These are phyloP conservation scores for Etheostoma cragini DNA, from an alignment of 2,113 vertebrate species.

Conservation along the genomic window DNA sequence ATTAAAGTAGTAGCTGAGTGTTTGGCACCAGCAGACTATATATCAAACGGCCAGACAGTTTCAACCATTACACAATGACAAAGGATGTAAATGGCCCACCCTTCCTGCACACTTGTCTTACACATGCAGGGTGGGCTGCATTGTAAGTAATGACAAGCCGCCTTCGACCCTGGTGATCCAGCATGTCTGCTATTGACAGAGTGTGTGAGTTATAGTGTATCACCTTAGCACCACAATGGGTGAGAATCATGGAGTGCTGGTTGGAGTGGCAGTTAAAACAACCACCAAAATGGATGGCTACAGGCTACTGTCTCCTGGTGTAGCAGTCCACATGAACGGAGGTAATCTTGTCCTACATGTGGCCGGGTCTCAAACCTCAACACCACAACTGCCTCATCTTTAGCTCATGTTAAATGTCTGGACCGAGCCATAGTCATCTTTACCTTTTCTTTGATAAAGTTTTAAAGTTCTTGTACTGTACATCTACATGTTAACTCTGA, in stretches of 20 bases:
- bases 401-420: not conserved
- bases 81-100: constrained; percentile 42
- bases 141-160: constrained; percentile 49
- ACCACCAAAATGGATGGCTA: constrained; percentile 27
- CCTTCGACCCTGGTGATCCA: constrained; percentile 44
- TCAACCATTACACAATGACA: constrained; percentile 51
- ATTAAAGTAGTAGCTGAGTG: constrained; percentile 30
- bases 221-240: constrained; percentile 29
- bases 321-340: not conserved
- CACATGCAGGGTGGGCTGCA: constrained; percentile 35
- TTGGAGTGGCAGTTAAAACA: constrained; percentile 19
- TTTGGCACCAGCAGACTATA: constrained; percentile 44
- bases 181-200: constrained; percentile 51
- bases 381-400: too few relatives aligned
- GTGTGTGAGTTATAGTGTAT: constrained; percentile 48
- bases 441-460: not conserved
- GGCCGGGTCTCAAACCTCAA: not conserved
- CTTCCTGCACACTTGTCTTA: constrained; percentile 18
- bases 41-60: constrained; percentile 39
- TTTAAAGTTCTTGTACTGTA: not conserved
- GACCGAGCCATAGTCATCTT: not conserved
- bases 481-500: not conserved
- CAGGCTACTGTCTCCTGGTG: constrained; percentile 10
- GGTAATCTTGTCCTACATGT: not conserved
- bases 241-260: constrained; percentile 31